These are phyloP conservation scores for Halcyon chelicuti DNA, from an alignment of 2,797 vertebrate genomes.

Conservation along the genomic window DNA sequence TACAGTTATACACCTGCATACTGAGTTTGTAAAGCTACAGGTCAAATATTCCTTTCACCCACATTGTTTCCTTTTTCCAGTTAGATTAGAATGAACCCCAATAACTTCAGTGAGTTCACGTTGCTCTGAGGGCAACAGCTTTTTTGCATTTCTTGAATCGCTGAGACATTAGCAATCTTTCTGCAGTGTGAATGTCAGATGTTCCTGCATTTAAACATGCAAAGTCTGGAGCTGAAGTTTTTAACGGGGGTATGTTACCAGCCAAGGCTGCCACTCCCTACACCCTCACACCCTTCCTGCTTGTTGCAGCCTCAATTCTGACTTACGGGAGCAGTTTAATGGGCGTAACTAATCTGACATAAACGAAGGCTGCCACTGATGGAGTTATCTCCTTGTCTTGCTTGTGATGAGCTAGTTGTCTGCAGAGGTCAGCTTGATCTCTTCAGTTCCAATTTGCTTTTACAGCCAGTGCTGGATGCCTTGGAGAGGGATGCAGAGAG, in stretches of 20 bases:
- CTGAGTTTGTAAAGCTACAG: neutral
- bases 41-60: neutral
- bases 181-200: neutral
- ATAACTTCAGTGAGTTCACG: neutral
- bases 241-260: neutral
- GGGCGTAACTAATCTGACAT: neutral
- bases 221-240: neutral
- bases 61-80: neutral
- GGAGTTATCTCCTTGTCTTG: neutral
- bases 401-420: neutral
- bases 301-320: neutral
- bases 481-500: neutral
- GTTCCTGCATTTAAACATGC: neutral
- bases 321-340: neutral
- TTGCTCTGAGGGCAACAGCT: neutral
- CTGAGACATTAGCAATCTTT: neutral
- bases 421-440: accelerated
- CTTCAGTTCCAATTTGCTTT: neutral
- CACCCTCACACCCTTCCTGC: neutral
- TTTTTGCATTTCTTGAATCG: conserved; percentile 18
- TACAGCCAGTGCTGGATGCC: accelerated
- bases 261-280: neutral
- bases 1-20: neutral
- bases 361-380: neutral
- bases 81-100: neutral